Percentiles rank a stretch among this genome's conserved stretches.
These are phyloP conservation scores for Xenopus laevis DNA, from an alignment of 2,113 vertebrate genomes.

Conservation along the genomic window DNA sequence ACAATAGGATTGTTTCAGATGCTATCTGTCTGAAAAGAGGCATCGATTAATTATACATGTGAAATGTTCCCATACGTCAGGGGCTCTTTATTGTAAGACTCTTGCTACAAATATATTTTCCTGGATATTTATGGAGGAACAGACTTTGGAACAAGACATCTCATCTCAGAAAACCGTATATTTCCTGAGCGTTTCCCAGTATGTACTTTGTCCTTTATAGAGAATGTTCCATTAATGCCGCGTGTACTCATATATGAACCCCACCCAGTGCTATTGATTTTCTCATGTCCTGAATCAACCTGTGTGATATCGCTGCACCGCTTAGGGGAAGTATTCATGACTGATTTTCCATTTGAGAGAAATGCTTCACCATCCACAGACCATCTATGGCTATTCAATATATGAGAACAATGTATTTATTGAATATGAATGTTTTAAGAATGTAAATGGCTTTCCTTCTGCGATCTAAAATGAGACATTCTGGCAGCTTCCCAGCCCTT, in stretches of 20 bases:
- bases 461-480: constrained; percentile 57
- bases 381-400: constrained; percentile 55
- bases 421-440: constrained; percentile 47
- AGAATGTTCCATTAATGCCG: no score
- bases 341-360: constrained; percentile 14
- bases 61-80: no score
- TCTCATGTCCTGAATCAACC: constrained; percentile 49
- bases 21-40: no score
- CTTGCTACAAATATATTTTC: no score
- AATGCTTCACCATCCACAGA: constrained; percentile 23
- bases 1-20: no score
- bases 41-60: no score
- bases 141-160: no score
- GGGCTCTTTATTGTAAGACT: no score
- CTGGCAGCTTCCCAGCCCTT: constrained; percentile 57
- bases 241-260: background rate
- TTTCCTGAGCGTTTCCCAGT: no score
- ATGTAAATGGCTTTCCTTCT: constrained; percentile 52
- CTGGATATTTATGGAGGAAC: no score
- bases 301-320: constrained; percentile 10
- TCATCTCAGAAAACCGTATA: no score
- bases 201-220: no score
- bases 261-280: constrained; percentile 11
- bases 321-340: background rate
- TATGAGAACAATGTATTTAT: constrained; percentile 58